Evolutionary conservation across 2,888 invertebrate species (phyloP), one percentile per base, ranked within the genome.

Genomic region (Laspeyria flexula): DNA sequence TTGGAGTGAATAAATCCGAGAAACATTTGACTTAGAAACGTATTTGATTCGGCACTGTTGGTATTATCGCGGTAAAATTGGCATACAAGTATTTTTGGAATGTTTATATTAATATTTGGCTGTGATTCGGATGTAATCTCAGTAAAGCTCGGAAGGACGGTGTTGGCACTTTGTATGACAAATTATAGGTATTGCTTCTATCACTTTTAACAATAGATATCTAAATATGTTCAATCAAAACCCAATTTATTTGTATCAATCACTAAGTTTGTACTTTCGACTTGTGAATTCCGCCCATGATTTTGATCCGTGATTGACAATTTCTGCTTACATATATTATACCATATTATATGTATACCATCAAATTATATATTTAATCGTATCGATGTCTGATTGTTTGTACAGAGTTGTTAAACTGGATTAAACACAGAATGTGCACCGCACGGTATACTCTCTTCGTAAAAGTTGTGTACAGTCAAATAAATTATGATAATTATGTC

Each of bases 91-190:
- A 80, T 83, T 82, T 86, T 82, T 79, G 75, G 81, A 85, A 73
- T 64, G 81, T 81, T 79, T 83, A 70, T 67, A 73, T 71, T 74
- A 72, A 25, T 73, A 66, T 77, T 81, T 81, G 88, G 87, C 90
- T 90, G 90, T 90, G 90, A 89, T 80, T 81, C 71, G 77, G 60
- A 75, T 70, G 77, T 83, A 76, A 75, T 78, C 68, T 77, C 76
- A 64, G 66, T 52, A 64, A 59, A 62, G 60, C 53, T 59, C 52
- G 55, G 31, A 55, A 53, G 39, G 43, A 48, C 43, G 52, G 39
- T 45, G 49, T 65, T 69, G 43, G 53, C 42, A 46, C 11, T 49
- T 55, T 51, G 30, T 42, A 40, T 47, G 23, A 45, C 35, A n/a
- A 51, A 33, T 18, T 15, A 33, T 35, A 31, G 5, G 34, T 38